Percentiles rank a stretch among this genome's conserved stretches.
Conservation (phyloP, 1,140 invertebrate species). For the Lepidotrigona ventralis region DNA sequence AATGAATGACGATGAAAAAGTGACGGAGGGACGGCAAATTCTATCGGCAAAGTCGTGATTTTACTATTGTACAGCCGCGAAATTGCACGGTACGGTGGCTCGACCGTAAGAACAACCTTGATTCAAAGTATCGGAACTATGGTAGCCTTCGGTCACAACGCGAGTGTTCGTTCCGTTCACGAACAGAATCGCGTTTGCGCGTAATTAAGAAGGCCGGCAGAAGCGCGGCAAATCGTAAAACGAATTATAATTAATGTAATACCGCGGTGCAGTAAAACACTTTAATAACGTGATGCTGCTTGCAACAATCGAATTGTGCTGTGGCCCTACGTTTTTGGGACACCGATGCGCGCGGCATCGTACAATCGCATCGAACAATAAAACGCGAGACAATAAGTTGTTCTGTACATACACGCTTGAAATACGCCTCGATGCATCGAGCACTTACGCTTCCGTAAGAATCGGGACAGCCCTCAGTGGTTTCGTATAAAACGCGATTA, state of each 20-base stretch:
- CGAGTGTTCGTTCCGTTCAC: neutral
- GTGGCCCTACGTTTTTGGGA: neutral
- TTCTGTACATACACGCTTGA: too few relatives aligned
- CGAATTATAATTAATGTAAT: too few relatives aligned
- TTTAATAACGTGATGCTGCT: neutral
- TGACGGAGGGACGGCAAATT: neutral
- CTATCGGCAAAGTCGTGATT: conserved; percentile 3
- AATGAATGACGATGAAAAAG: neutral
- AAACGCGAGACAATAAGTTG: neutral
- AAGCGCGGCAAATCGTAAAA: conserved; percentile 15
- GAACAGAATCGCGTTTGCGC: neutral
- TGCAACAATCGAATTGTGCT: neutral
- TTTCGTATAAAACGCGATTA: neutral
- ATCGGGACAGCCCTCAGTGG: neutral
- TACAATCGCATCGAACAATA: neutral
- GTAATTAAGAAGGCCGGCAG: conserved; percentile 14
- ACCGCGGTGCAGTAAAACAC: conserved; percentile 1
- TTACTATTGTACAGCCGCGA: conserved; percentile 15
- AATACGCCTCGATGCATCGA: neutral
- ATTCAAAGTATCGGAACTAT: neutral
- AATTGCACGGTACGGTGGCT: conserved; percentile 26
- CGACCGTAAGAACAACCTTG: conserved; percentile 9
- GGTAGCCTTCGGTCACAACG: conserved; percentile 2
- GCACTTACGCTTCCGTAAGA: neutral
- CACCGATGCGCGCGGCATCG: neutral